These are phyloP conservation scores for Hipposideros armiger DNA, from an alignment of 2,113 vertebrate species.

Conservation along the genomic window DNA sequence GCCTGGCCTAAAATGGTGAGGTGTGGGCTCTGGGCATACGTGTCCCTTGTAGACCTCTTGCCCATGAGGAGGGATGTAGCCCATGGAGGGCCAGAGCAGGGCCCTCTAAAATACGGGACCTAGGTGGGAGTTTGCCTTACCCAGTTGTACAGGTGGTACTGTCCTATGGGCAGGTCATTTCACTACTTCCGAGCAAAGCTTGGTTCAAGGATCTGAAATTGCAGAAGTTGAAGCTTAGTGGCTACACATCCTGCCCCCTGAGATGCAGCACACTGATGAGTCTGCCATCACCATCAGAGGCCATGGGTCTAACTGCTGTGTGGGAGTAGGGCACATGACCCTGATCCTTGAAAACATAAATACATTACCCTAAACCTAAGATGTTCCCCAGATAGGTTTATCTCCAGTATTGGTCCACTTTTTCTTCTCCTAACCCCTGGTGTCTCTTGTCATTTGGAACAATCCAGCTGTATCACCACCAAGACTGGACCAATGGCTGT, in stretches of 20 bases:
- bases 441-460: neutral
- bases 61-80: neutral
- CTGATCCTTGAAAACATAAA: constrained; percentile 1
- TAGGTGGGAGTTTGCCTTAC: neutral
- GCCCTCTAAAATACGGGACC: neutral
- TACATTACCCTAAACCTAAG: neutral
- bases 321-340: neutral
- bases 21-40: neutral
- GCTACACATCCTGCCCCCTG: neutral
- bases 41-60: neutral
- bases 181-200: neutral
- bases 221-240: neutral
- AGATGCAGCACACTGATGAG: neutral
- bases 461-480: neutral
- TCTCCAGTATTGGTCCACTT: neutral
- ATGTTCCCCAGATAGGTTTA: neutral
- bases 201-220: neutral
- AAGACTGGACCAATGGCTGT: neutral
- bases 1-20: neutral
- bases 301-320: neutral
- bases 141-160: neutral
- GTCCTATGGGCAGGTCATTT: neutral
- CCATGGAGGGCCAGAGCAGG: neutral
- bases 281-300: neutral
- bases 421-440: neutral